These are phyloP conservation scores for Drosophila trapezifrons DNA, from an alignment of 1,140 invertebrate species.

Conservation along the genomic window DNA sequence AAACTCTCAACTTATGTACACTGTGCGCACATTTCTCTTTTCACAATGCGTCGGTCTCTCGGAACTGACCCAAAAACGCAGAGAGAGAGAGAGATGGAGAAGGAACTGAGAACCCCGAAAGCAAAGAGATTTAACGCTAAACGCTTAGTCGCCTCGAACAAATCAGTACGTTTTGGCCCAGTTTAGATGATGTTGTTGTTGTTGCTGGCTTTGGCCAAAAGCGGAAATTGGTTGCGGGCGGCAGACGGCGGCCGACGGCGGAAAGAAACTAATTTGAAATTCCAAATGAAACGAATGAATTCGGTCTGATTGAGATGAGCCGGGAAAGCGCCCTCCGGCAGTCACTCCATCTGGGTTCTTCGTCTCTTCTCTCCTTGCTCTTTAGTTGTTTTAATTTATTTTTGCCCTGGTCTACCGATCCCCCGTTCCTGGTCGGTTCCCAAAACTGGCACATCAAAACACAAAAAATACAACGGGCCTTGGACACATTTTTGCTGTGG, in stretches of 20 bases:
- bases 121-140: conserved; percentile 31
- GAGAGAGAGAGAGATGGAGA: not conserved
- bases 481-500: not conserved
- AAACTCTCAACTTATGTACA: conserved; percentile 50
- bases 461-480: conserved; percentile 14
- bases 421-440: not conserved
- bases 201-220: conserved; percentile 12
- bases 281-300: conserved; percentile 47
- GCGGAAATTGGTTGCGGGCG: conserved; percentile 44
- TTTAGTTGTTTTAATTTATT: conserved; percentile 13
- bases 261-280: conserved; percentile 35
- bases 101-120: conserved; percentile 6
- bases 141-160: conserved; percentile 12
- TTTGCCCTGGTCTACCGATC: not conserved
- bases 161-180: conserved; percentile 44
- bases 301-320: conserved; percentile 40
- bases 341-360: conserved; percentile 10
- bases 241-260: not conserved
- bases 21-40: conserved; percentile 42
- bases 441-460: conserved; percentile 24
- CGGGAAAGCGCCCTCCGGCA: conserved; percentile 28
- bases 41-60: conserved; percentile 29
- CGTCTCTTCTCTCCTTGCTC: not conserved
- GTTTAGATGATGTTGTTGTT: conserved; percentile 5
- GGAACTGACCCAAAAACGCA: conserved; percentile 41